Base-by-base conservation (phyloP, 2,797 vertebrate species). In the Bucorvus abyssinicus region DNA sequence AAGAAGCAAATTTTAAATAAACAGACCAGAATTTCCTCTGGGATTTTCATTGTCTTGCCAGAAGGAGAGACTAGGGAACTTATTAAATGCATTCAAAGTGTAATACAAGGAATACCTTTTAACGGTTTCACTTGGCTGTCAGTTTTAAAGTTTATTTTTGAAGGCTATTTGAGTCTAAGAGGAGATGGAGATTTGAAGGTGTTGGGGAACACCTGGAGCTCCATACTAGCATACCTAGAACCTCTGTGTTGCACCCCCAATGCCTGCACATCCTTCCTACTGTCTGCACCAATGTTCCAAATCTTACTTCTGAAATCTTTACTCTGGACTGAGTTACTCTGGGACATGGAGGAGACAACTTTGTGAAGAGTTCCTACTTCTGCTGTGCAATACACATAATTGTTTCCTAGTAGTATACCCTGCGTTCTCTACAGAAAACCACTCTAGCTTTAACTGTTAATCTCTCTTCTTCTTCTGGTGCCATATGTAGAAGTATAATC, bases 1-100 rank as follows among this genome's bases (percentile, higher is more conserved):
- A 95, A 93, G 60, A 83, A 68, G 45, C 26, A 75, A 84, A 61
- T 68, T 85, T 88, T 91, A 96, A 90, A 63, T 91, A 95, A 96
- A 95, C 92, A 92, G 94, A 91, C 82, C 67, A 83, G 53, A 84
- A 93, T 57, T 71, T 92, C 84, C 76, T 94, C 47, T 49, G 26
- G 59, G 34, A 49, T 71, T 93, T 94, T 92, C 53, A 50, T 91
- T 95, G 74, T 94, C 53, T 83, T 94, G 36, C 19, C 45, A 50
- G 73, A 52, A 57, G 14, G 18, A 82, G 14, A 47, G 36, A 93
- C 49, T 36, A 77, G 47, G 45, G 56, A 91, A 71, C 12, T 68
- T 89, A 90, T 14, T 79, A 40, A 61, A 70, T 59, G 23, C 14
- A 50, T 70, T 82, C 29, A 9, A 38, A 80, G 16, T 67, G 27